Percentiles rank a stretch among this genome's conserved stretches.
Conservation (phyloP, 2,113 vertebrate genomes). For the Sylvilagus bachmani region DNA sequence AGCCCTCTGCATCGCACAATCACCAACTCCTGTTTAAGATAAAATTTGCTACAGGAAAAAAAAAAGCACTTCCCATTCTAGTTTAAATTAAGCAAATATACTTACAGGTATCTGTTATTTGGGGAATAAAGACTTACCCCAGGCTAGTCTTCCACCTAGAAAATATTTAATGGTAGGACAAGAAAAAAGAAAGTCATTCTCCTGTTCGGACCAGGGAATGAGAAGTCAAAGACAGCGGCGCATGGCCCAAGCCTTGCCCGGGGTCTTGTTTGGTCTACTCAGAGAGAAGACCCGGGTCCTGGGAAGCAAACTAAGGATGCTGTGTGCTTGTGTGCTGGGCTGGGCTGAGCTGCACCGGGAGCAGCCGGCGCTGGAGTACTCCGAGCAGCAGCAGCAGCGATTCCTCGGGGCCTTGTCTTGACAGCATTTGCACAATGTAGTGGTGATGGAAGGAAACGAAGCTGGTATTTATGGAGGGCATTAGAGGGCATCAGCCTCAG, state of each 20-base stretch:
- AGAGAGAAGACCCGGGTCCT: not conserved
- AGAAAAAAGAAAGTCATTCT: not conserved
- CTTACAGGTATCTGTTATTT: not conserved
- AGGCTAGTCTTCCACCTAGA: not conserved
- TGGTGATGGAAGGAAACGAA: slow-evolving; percentile 81
- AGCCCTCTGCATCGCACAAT: not conserved
- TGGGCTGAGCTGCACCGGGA: slow-evolving; percentile 50
- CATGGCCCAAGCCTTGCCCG: rapidly evolving
- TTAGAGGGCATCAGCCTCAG: slow-evolving; percentile 84
- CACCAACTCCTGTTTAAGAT: slow-evolving; percentile 36
- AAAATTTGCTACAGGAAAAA: not conserved
- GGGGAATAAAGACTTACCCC: not conserved
- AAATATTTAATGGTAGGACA: not conserved
- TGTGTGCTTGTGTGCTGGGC: not conserved
- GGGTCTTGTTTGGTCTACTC: rapidly evolving
- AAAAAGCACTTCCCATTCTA: not conserved
- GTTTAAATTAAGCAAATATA: slow-evolving; percentile 10
- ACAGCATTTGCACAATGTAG: slow-evolving; percentile 80
- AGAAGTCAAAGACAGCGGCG: not conserved
- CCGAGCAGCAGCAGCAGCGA: slow-evolving; percentile 65
- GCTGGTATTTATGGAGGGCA: slow-evolving; percentile 82
- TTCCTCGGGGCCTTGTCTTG: slow-evolving; percentile 79
- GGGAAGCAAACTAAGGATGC: slow-evolving; percentile 71
- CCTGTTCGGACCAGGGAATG: not conserved
- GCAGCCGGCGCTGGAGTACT: slow-evolving; percentile 37